Base-by-base conservation (phyloP, 2,888 invertebrate genomes). In the Pheosia tremula region DNA sequence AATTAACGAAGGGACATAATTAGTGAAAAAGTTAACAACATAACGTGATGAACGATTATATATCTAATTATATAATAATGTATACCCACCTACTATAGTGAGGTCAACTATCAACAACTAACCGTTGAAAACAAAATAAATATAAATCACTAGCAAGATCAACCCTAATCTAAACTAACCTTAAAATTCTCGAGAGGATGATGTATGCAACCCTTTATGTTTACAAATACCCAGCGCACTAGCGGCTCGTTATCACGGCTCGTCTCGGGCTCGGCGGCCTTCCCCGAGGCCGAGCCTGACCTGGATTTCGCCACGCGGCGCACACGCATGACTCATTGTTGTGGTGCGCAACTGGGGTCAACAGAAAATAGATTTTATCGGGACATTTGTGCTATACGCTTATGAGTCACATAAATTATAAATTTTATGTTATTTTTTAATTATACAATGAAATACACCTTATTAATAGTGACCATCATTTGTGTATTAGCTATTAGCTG, bases 281-380 rank as follows among this genome's bases (percentile, higher is more conserved):
- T 87, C 77, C 74, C 66, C 87, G 87, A 88, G 90, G 90, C 86
- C 88, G 80, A 74, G 67, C 58, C 79, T 87, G 90, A 89, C 90
- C 90, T 88, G 90, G 79, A 87, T 90, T 85, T 81, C 78, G 63
- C 77, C 77, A 77, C 78, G 79, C 77, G 74, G 80, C 79, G 80
- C 79, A 58, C 68, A 77, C 79, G 77, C 77, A 80, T 86, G 87
- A 87, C 78, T 89, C 90, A 89, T 87, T 87, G 88, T 88, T 85
- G 75, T 85, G 83, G 80, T 81, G 77, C 81, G 81, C 79, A 58
- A 58, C 64, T 39, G 13, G 55, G 55, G 39, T 53, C 11, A 38
- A 55, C n/a, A 7, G 11, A 13, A 6, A 55, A 55, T 10, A 11
- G 36, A 3, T 55, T n/a, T 55, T 41, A 11, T 39, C 39, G 8